Conservation (phyloP, 2,113 vertebrate species). For the Heteronetta atricapilla region DNA sequence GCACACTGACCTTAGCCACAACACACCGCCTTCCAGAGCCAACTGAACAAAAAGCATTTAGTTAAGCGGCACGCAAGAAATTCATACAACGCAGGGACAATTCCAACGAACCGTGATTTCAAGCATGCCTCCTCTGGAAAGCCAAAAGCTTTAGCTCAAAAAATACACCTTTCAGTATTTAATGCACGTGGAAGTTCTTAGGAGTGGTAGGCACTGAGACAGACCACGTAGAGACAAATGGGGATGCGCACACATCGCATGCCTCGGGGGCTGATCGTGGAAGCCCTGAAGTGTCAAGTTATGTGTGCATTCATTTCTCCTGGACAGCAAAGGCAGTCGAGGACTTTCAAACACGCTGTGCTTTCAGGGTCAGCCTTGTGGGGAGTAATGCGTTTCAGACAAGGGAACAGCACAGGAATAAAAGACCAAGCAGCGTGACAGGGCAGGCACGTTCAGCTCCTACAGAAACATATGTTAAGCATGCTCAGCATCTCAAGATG, state of each 20-base stretch:
- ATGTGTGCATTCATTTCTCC: neutral
- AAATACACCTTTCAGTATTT: neutral
- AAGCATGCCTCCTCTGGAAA: neutral
- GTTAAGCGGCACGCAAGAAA: neutral
- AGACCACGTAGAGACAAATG: neutral
- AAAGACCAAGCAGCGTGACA: neutral
- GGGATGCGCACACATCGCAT: neutral
- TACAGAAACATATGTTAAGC: neutral
- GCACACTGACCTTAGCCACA: neutral
- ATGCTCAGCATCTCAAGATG: neutral
- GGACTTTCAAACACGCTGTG: neutral
- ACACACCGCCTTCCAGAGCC: neutral
- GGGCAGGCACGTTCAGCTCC: neutral
- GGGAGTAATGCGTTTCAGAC: neutral
- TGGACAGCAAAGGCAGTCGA: neutral
- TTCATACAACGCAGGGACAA: neutral
- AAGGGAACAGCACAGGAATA: neutral
- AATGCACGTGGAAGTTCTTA: fast-evolving
- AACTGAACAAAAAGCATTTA: neutral
- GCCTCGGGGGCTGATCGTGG: neutral
- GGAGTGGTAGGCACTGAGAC: neutral
- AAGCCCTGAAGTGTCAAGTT: neutral
- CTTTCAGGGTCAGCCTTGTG: neutral
- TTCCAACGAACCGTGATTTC: neutral
- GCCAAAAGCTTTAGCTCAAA: neutral